Percentiles rank a stretch among this genome's conserved stretches.
These are phyloP conservation scores for Podiceps cristatus DNA, from an alignment of 2,113 vertebrate genomes.

Conservation along the genomic window DNA sequence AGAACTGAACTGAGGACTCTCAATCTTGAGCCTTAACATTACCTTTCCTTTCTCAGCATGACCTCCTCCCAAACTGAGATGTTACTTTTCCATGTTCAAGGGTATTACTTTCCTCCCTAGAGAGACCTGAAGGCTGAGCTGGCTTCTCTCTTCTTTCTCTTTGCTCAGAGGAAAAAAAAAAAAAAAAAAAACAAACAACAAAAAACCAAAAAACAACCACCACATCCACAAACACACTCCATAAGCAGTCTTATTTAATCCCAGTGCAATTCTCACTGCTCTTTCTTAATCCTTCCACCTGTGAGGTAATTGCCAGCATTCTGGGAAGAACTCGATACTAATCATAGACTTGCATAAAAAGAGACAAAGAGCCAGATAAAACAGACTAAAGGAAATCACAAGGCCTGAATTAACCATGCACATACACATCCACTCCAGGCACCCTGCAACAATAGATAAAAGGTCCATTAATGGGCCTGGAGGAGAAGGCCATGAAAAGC, in stretches of 20 bases:
- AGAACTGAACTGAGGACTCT: background rate
- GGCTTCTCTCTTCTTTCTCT: conserved; percentile 30
- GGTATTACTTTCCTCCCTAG: conserved; percentile 44
- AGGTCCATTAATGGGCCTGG: background rate
- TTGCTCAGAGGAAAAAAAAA: background rate
- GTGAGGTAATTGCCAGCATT: conserved; percentile 78
- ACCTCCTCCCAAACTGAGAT: conserved; percentile 15
- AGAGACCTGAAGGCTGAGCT: conserved; percentile 49
- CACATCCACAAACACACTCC: conserved; percentile 20
- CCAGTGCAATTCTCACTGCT: conserved; percentile 67
- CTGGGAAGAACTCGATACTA: conserved; percentile 72
- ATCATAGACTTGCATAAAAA: conserved; percentile 74
- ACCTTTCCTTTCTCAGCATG: conserved; percentile 25
- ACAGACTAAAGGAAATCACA: conserved; percentile 43
- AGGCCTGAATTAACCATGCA: conserved; percentile 63
- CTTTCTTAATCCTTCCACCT: conserved; percentile 79
- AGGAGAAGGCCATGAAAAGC: background rate
- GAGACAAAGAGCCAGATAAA: conserved; percentile 72
- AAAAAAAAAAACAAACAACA: too few relatives aligned
- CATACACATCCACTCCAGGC: conserved; percentile 31
- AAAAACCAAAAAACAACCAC: too few relatives aligned
- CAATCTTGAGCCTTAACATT: background rate
- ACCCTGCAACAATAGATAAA: conserved; percentile 12
- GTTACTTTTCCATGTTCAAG: conserved; percentile 39
- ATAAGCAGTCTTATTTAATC: conserved; percentile 70